These are phyloP conservation scores for Lasioglossum pauxillum DNA, from an alignment of 2,888 invertebrate genomes.

Conservation along the genomic window DNA sequence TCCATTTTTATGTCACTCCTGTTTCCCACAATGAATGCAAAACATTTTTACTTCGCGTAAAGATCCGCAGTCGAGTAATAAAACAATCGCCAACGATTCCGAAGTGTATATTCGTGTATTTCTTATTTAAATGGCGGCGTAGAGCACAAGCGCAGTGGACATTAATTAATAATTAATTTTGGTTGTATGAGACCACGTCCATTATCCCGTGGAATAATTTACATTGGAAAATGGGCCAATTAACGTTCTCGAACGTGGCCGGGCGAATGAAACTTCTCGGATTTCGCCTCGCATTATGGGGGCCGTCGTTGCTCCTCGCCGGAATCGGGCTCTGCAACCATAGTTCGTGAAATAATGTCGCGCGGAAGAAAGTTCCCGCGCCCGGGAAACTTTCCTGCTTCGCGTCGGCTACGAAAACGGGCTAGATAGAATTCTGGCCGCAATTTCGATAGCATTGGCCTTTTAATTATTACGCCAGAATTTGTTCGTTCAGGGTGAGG, in stretches of 20 bases:
- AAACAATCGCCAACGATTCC: background rate
- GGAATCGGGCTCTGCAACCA: background rate
- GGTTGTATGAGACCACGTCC: background rate
- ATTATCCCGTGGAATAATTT: slow-evolving; percentile 1
- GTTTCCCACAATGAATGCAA: no score
- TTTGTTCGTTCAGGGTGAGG: slow-evolving; percentile 27
- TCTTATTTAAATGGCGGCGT: background rate
- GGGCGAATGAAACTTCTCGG: slow-evolving; percentile 17
- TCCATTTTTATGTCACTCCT: no score
- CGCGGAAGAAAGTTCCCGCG: slow-evolving; percentile 25
- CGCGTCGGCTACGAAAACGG: slow-evolving; percentile 19
- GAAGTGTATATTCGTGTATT: background rate
- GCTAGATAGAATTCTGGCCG: slow-evolving; percentile 6
- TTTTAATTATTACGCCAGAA: slow-evolving; percentile 49
- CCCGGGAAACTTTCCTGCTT: background rate
- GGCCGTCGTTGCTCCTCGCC: background rate
- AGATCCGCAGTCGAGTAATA: no score
- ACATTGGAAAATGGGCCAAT: background rate
- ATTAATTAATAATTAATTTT: background rate
- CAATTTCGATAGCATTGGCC: slow-evolving; percentile 22
- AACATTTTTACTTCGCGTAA: no score
- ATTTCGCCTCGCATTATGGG: slow-evolving; percentile 5
- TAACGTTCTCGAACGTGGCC: background rate
- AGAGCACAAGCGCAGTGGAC: background rate
- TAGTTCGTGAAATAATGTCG: slow-evolving; percentile 29